Percentiles rank a stretch among this genome's conserved stretches.
Evolutionary conservation across 2,888 invertebrate genomes (phyloP).

Genomic region (Lamellibrachia satsuma): DNA sequence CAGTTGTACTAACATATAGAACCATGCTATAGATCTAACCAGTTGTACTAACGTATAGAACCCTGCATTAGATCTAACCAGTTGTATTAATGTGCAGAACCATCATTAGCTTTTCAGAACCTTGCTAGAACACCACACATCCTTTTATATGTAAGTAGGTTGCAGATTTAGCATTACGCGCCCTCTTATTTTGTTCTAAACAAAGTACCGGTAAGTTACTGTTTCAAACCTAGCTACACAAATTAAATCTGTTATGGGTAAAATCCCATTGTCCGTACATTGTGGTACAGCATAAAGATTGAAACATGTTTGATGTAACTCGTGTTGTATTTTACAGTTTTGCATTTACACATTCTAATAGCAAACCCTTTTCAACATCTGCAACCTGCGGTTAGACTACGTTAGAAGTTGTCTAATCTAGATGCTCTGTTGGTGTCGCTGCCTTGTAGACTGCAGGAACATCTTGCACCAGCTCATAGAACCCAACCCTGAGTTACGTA

Average conservation of each 20-base stretch:
- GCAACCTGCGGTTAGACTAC: neutral
- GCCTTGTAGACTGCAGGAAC: slow-evolving; percentile 59
- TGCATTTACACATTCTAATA: neutral
- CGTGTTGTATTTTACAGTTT: neutral
- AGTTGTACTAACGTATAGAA: neutral
- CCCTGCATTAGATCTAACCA: neutral
- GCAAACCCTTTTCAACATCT: neutral
- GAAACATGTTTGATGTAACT: neutral
- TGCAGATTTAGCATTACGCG: neutral
- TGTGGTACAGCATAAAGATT: neutral
- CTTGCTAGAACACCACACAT: neutral
- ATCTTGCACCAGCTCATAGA: slow-evolving; percentile 63
- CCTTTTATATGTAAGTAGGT: neutral
- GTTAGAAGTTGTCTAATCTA: neutral
- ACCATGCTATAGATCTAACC: neutral
- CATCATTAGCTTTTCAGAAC: neutral
- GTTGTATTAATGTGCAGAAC: neutral
- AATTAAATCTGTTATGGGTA: neutral
- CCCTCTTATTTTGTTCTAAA: neutral
- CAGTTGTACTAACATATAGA: neutral
- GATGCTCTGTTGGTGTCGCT: slow-evolving; percentile 17
- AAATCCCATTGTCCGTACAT: neutral
- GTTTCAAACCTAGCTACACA: neutral
- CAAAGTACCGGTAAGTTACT: neutral
- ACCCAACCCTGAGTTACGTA: slow-evolving; percentile 60